A percentile compares a stretch with the other conserved stretches of the same genome.
These are phyloP conservation scores for Azorinus chamasolen DNA, from an alignment of 2,888 invertebrate genomes.

Conservation along the genomic window DNA sequence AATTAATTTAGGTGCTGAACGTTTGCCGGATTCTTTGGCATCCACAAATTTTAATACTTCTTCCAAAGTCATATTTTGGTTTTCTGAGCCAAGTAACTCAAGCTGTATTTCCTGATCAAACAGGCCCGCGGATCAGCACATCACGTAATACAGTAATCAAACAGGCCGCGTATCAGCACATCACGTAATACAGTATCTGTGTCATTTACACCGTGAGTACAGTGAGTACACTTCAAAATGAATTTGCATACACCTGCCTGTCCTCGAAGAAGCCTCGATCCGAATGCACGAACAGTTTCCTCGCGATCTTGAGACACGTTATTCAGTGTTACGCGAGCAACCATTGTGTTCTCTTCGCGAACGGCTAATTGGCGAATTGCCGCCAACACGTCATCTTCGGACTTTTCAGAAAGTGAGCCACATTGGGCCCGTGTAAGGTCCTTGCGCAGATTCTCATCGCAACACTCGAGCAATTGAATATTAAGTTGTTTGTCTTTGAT, in stretches of 20 bases:
- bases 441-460: conserved; percentile 58
- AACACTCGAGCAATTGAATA: conserved; percentile 65
- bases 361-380: conserved; percentile 49
- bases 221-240: conserved; percentile 35
- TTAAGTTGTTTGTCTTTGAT: conserved; percentile 42
- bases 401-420: conserved; percentile 43
- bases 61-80: conserved; percentile 62
- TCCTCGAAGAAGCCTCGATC: conserved; percentile 62
- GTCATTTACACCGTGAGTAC: conserved; percentile 35
- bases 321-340: conserved; percentile 27
- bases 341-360: no score
- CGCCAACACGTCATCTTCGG: conserved; percentile 24
- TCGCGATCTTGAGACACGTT: conserved; percentile 66
- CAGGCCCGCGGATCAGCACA: conserved; percentile 24
- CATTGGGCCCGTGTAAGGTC: conserved; percentile 55
- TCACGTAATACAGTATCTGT: conserved; percentile 56
- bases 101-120: conserved; percentile 48
- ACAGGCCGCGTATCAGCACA: conserved; percentile 23
- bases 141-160: conserved; percentile 52
- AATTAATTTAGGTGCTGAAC: conserved; percentile 58
- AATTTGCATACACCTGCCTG: conserved; percentile 67
- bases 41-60: conserved; percentile 65
- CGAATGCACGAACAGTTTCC: conserved; percentile 61
- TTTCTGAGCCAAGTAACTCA: conserved; percentile 47
- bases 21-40: conserved; percentile 66